Evolutionary conservation across 1,140 invertebrate genomes (phyloP).

Genomic region (Ctenoplectra terminalis): DNA sequence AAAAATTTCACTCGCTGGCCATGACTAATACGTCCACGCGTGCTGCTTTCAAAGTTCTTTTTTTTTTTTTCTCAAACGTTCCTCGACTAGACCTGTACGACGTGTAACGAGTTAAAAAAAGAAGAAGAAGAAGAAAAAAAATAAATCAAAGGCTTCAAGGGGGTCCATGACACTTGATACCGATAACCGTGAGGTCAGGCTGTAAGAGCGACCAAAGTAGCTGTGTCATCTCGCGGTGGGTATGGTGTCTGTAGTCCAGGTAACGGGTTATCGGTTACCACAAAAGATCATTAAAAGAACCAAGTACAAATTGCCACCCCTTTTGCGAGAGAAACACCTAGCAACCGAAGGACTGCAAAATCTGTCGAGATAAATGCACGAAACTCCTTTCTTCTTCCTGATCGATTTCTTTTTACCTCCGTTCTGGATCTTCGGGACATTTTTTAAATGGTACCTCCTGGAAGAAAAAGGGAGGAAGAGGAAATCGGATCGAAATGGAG

Average conservation of each 20-base stretch:
- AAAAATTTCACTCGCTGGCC: background rate
- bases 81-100: background rate
- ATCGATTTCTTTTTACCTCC: too few relatives aligned
- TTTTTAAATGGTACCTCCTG: background rate
- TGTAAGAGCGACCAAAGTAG: slow-evolving; percentile 34
- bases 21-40: background rate
- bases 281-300: slow-evolving; percentile 17
- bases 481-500: slow-evolving; percentile 16
- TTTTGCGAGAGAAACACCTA: background rate
- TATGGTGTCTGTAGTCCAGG: background rate
- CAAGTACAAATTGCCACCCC: slow-evolving; percentile 22
- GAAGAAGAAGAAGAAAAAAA: too few relatives aligned
- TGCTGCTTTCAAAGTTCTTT: background rate
- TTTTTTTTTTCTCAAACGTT: background rate
- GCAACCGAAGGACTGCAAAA: background rate
- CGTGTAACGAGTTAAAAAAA: slow-evolving; percentile 12
- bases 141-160: background rate
- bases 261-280: slow-evolving; percentile 44
- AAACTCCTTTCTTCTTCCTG: too few relatives aligned
- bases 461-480: background rate
- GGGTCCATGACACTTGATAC: slow-evolving; percentile 33
- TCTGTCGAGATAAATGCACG: background rate
- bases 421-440: too few relatives aligned
- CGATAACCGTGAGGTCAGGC: slow-evolving; percentile 24
- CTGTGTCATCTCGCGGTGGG: slow-evolving; percentile 35